Evolutionary conservation across 2,797 vertebrate species (phyloP).

Genomic region (Echiichthys vipera): DNA sequence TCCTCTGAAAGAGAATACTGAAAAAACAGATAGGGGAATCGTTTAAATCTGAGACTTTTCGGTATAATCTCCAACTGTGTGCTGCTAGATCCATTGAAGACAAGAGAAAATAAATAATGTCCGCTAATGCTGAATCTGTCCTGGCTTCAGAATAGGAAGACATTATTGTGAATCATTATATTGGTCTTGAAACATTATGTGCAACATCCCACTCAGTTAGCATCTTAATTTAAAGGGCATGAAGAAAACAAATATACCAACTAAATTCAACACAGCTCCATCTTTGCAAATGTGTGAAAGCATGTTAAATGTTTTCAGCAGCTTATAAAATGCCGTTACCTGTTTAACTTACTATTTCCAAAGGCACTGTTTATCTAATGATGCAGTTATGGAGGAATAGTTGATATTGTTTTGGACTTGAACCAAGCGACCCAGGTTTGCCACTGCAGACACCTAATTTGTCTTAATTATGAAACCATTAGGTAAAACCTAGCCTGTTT

Average conservation of each 20-base stretch:
- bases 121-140: slow-evolving; percentile 1
- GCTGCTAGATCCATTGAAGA: background rate
- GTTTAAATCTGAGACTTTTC: slow-evolving; percentile 27
- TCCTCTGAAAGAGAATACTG: slow-evolving; percentile 12
- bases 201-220: slow-evolving; percentile 11
- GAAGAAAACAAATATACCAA: slow-evolving; percentile 23
- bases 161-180: slow-evolving; percentile 17
- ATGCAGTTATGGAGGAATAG: slow-evolving; percentile 12
- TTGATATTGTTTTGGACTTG: background rate
- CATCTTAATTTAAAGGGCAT: slow-evolving; percentile 27
- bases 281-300: slow-evolving; percentile 9
- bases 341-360: slow-evolving; percentile 2
- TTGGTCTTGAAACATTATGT: slow-evolving; percentile 8
- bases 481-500: background rate
- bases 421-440: slow-evolving; percentile 10
- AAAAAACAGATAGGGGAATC: slow-evolving; percentile 8
- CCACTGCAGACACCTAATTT: slow-evolving; percentile 11
- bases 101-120: slow-evolving; percentile 4
- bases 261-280: background rate
- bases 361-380: slow-evolving; percentile 23
- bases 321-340: background rate
- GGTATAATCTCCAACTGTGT: background rate
- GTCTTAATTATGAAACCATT: slow-evolving; percentile 11
- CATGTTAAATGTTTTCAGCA: background rate
- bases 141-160: slow-evolving; percentile 2